Conservation (phyloP, 2,113 vertebrate genomes). For the Canis aureus region DNA sequence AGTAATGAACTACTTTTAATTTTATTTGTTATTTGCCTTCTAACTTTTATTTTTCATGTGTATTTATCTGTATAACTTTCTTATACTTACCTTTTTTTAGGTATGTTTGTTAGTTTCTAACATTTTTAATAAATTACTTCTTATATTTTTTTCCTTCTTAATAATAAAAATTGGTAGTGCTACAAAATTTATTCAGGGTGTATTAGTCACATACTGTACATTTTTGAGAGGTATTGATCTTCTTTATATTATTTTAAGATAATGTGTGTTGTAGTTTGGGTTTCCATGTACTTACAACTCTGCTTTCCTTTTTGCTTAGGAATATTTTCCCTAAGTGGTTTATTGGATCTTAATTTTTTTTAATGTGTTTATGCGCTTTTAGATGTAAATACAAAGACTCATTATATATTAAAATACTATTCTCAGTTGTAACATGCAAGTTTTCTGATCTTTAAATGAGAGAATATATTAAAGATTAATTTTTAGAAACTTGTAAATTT, state of each 20-base stretch:
- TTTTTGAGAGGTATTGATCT: neutral
- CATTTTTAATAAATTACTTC: neutral
- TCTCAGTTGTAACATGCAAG: neutral
- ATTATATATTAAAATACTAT: neutral
- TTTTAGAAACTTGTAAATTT: neutral
- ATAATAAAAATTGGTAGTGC: neutral
- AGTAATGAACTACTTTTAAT: neutral
- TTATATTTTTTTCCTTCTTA: neutral
- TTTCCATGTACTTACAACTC: neutral
- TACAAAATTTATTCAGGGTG: neutral
- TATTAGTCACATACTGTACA: neutral
- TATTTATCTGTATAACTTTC: neutral
- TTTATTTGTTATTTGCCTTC: slow-evolving; percentile 19
- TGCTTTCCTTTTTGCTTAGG: neutral
- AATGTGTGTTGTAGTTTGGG: neutral
- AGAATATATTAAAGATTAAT: neutral
- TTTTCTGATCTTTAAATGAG: slow-evolving; percentile 18
- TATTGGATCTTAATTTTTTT: neutral
- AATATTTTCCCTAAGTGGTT: neutral
- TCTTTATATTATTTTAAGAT: neutral
- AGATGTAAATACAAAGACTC: neutral
- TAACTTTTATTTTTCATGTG: neutral
- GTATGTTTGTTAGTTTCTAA: neutral
- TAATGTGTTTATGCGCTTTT: neutral
- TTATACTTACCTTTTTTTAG: neutral